Conservation (phyloP, 1,140 invertebrate species). For the Saxidomus purpurata region DNA sequence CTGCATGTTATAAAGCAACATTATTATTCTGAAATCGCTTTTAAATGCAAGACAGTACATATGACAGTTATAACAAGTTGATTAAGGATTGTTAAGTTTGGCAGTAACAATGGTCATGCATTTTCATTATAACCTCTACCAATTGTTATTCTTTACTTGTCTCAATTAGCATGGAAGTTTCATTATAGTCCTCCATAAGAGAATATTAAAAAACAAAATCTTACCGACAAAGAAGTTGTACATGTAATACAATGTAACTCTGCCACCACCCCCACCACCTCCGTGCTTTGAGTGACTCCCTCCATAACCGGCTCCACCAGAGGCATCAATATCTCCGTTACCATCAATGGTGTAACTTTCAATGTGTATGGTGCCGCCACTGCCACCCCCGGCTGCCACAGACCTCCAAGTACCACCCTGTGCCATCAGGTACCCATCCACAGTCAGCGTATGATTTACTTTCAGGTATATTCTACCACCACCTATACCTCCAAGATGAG, state of each 20-base stretch:
- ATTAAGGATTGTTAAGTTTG: too few species aligned
- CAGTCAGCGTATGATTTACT: constrained; percentile 72
- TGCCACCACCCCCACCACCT: constrained; percentile 80
- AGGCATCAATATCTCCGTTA: constrained; percentile 73
- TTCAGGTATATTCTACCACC: constrained; percentile 75
- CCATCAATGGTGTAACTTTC: constrained; percentile 76
- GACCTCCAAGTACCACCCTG: constrained; percentile 75
- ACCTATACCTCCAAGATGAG: constrained; percentile 74
- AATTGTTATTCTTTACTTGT: too few species aligned
- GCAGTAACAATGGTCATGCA: too few species aligned
- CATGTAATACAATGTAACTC: constrained; percentile 78
- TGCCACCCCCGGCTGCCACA: constrained; percentile 76
- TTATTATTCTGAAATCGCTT: too few species aligned
- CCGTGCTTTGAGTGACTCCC: constrained; percentile 61
- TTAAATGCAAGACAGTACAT: too few species aligned
- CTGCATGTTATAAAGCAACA: too few species aligned
- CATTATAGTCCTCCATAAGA: too few species aligned
- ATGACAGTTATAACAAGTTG: too few species aligned
- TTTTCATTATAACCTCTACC: too few species aligned
- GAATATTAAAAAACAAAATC: too few species aligned
- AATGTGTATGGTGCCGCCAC: constrained; percentile 78
- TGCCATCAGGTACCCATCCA: constrained; percentile 76
- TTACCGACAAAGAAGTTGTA: constrained; percentile 81
- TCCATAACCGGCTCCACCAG: constrained; percentile 77
- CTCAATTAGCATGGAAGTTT: too few species aligned